Evolutionary conservation across 2,888 invertebrate genomes (phyloP).

Genomic region (Unio delphinus): DNA sequence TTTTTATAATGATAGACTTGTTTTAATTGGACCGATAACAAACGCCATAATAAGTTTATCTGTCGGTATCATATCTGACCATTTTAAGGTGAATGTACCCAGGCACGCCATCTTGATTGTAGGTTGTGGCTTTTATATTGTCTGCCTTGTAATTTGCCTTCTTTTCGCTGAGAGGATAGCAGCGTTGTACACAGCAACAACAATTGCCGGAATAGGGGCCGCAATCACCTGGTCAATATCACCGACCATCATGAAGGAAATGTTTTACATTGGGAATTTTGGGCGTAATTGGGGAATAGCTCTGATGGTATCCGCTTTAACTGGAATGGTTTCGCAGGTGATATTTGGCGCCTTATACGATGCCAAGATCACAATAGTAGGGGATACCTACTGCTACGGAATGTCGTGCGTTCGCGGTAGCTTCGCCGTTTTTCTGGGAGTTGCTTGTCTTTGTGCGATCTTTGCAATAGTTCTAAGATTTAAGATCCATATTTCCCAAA

Average conservation of each 20-base stretch:
- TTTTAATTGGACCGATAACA: conserved; percentile 35
- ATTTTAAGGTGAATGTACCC: conserved; percentile 28
- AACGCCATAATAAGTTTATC: conserved; percentile 32
- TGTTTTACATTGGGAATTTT: conserved; percentile 32
- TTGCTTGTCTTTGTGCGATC: conserved; percentile 17
- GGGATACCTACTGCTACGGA: conserved; percentile 22
- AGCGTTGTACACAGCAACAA: conserved; percentile 27
- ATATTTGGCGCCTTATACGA: conserved; percentile 42
- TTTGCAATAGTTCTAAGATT: conserved; percentile 10
- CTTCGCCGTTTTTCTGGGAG: conserved; percentile 18
- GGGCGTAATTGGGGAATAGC: conserved; percentile 21
- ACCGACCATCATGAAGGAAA: conserved; percentile 41
- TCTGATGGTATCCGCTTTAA: conserved; percentile 25
- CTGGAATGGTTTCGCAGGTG: conserved; percentile 34
- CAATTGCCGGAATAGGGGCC: conserved; percentile 32
- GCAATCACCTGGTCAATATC: conserved; percentile 34
- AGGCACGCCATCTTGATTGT: conserved; percentile 25
- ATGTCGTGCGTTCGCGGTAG: conserved; percentile 35
- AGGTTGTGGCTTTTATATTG: conserved; percentile 17
- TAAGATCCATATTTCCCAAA: too few relatives aligned
- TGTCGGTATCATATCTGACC: conserved; percentile 35
- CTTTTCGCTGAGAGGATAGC: conserved; percentile 18
- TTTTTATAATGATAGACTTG: conserved; percentile 23
- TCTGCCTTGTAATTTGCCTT: conserved; percentile 20
- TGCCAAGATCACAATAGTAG: conserved; percentile 2